These are phyloP conservation scores for Apocheima hispidaria DNA, from an alignment of 2,888 invertebrate species.

Conservation along the genomic window DNA sequence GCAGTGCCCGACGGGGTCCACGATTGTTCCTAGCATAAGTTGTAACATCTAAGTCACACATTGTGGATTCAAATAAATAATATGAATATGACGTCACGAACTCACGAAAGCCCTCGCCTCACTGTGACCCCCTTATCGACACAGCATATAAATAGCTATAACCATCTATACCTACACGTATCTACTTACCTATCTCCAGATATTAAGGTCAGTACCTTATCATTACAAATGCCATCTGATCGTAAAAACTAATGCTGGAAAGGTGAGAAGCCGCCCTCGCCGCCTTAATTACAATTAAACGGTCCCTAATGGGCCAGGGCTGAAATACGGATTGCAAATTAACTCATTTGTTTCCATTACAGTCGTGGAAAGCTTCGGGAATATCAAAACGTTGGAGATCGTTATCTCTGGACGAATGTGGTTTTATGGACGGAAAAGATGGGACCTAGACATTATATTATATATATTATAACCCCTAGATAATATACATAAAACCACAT, in stretches of 20 bases:
- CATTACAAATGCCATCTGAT: conserved; percentile 11
- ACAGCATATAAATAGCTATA: not conserved
- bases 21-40: too few relatives aligned
- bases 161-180: not conserved
- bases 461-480: too few relatives aligned
- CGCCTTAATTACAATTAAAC: conserved; percentile 36
- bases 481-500: too few relatives aligned
- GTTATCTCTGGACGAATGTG: conserved; percentile 11
- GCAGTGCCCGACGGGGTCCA: too few relatives aligned
- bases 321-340: conserved; percentile 37
- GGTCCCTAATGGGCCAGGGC: conserved; percentile 29
- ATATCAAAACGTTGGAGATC: conserved; percentile 12
- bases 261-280: conserved; percentile 15
- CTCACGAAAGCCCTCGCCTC: too few relatives aligned
- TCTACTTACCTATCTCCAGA: not conserved
- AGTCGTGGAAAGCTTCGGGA: conserved; percentile 21
- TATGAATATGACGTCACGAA: too few relatives aligned
- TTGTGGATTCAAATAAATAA: too few relatives aligned
- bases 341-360: conserved; percentile 44
- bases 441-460: not conserved
- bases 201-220: conserved; percentile 8
- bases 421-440: conserved; percentile 1
- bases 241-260: conserved; percentile 31
- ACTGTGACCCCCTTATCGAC: too few relatives aligned
- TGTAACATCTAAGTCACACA: too few relatives aligned